Base-by-base conservation (phyloP, 2,888 invertebrate species). In the Patella caerulea region DNA sequence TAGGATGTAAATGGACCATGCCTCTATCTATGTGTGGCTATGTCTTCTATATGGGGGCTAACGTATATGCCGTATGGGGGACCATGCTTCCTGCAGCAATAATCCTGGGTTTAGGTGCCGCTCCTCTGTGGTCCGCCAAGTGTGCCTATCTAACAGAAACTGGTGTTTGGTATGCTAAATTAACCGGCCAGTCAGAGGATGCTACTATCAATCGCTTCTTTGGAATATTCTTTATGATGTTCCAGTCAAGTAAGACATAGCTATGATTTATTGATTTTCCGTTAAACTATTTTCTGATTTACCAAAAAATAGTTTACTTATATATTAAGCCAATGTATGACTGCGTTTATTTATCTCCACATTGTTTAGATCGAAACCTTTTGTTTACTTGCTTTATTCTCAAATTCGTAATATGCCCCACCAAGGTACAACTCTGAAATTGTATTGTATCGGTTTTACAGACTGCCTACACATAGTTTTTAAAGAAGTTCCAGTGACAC, bases 51-150 rank as follows among this genome's bases (percentile, higher is more conserved):
- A 98, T 99, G 90, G 96, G 95, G 71, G 95, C 97, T 69, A 98
- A 99, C 92, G 96, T 98, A 90, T 96, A 96, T 90, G 97, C 98
- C 2, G 94, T 94, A 83, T 94, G 94, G 83, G 97, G 95, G 91
- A 97, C 98, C n/a, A 90, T 92, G 83, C 86, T 91, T 14, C 90
- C 92, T 0, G 96, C 97, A 59, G 97, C 98, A 34, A 95, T 98
- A 53, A 93, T 99, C n/a, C 94, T 97, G 55, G 99, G 99, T 83
- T 93, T 98, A 76, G 98, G 97, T 14, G 98, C 98, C 2, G 98
- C 98, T 0, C 98, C 98, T 73, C 96, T 99, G 95, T 99, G 99
- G 99, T 96, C 98, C 0, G 97, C 98, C n/a, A 97, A 98, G 92
- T 98, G 98, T 79, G 97, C 97, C 2, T 99, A 99, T 91, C 94